Conservation (phyloP, 2,888 invertebrate genomes). For the Scaptomyza tumidula region DNA sequence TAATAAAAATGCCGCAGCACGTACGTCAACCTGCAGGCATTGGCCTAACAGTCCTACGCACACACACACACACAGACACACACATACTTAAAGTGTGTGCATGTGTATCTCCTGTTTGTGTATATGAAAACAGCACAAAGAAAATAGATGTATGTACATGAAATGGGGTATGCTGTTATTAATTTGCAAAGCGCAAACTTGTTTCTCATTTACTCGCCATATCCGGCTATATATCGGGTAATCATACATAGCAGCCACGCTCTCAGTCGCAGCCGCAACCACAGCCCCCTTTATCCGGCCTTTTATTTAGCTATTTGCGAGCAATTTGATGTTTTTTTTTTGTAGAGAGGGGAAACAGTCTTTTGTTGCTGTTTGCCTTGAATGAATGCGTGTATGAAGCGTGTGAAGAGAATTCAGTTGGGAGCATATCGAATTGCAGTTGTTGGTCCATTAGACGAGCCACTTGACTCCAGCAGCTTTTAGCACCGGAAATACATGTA, state of each 20-base stretch:
- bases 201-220: constrained; percentile 58
- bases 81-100: not conserved
- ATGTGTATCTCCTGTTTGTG: constrained; percentile 2
- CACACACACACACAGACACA: constrained; percentile 25
- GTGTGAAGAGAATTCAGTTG: constrained; percentile 24
- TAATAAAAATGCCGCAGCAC: constrained; percentile 81
- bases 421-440: constrained; percentile 70
- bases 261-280: not conserved
- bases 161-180: constrained; percentile 65
- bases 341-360: not conserved
- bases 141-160: constrained; percentile 26
- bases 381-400: constrained; percentile 45
- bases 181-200: constrained; percentile 72
- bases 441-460: constrained; percentile 72
- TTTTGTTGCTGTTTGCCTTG: constrained; percentile 25
- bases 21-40: constrained; percentile 76
- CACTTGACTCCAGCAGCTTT: constrained; percentile 70
- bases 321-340: constrained; percentile 61
- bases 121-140: constrained; percentile 18
- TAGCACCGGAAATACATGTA: constrained; percentile 58
- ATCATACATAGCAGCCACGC: constrained; percentile 32
- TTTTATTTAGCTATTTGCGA: constrained; percentile 71
- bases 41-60: constrained; percentile 51
- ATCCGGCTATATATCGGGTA: constrained; percentile 63
- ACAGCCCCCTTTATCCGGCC: constrained; percentile 19